Evolutionary conservation across 2,888 invertebrate genomes (phyloP).

Genomic region (Mythimna ferrago): DNA sequence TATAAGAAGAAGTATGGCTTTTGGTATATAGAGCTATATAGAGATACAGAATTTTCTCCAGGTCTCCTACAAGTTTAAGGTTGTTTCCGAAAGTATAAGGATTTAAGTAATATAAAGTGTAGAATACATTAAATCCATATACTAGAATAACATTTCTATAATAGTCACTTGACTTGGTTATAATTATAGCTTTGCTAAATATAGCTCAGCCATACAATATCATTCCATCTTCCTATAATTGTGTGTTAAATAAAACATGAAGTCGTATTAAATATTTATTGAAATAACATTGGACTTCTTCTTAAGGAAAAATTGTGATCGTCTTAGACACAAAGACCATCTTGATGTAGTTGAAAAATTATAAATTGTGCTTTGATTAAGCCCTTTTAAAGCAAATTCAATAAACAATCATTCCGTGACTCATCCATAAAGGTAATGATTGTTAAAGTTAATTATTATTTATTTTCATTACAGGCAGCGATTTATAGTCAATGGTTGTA

Average conservation of each 20-base stretch:
- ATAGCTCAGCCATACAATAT: background rate
- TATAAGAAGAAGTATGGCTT: background rate
- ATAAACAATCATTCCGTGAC: slow-evolving; percentile 60
- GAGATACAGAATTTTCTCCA: background rate
- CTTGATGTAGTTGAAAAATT: slow-evolving; percentile 38
- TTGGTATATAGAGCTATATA: background rate
- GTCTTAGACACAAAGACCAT: slow-evolving; percentile 29
- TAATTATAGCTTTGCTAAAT: background rate
- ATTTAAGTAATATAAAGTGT: background rate
- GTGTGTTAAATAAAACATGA: slow-evolving; percentile 31
- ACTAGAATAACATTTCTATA: background rate
- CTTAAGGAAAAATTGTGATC: slow-evolving; percentile 37
- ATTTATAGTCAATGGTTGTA: slow-evolving; percentile 67
- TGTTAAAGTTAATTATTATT: slow-evolving; percentile 62
- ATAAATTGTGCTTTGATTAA: slow-evolving; percentile 38
- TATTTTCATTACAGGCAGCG: slow-evolving; percentile 62
- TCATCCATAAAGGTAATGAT: slow-evolving; percentile 59
- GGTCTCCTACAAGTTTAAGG: background rate
- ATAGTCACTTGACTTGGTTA: background rate
- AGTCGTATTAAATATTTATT: slow-evolving; percentile 23
- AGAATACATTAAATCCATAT: background rate
- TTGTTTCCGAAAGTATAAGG: background rate
- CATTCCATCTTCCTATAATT: background rate
- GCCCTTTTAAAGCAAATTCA: slow-evolving; percentile 52
- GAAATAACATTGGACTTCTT: slow-evolving; percentile 20